These are phyloP conservation scores for Cavia porcellus DNA, from an alignment of 2,113 vertebrate species.

Conservation along the genomic window DNA sequence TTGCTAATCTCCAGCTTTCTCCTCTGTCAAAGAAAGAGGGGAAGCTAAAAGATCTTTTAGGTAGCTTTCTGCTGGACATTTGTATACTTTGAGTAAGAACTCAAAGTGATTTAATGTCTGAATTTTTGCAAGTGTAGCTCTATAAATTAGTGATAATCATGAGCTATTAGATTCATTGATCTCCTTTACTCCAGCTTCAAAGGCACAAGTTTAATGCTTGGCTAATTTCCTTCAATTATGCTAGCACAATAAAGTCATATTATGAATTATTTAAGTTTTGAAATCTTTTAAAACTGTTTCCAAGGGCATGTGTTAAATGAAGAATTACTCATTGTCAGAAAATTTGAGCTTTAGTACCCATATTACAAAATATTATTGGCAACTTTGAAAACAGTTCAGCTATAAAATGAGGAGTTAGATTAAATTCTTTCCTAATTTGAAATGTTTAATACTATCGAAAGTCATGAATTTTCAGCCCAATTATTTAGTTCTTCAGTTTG, in stretches of 20 bases:
- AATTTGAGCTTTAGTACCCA: not conserved
- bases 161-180: not conserved
- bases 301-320: not conserved
- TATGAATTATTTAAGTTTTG: slow-evolving; percentile 34
- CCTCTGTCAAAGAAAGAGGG: not conserved
- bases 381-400: not conserved
- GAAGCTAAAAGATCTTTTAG: not conserved
- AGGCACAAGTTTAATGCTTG: not conserved
- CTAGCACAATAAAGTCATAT: not conserved
- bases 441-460: not conserved
- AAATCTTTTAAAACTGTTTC: slow-evolving; percentile 26
- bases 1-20: not conserved
- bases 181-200: not conserved
- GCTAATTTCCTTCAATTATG: slow-evolving; percentile 33
- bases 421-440: not conserved
- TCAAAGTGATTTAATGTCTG: not conserved
- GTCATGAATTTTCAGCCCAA: not conserved
- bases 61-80: not conserved
- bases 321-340: slow-evolving; percentile 15
- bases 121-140: not conserved
- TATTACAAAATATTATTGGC: not conserved
- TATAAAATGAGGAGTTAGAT: not conserved
- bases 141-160: slow-evolving; percentile 16
- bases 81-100: not conserved
- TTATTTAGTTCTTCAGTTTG: not conserved